Percentiles rank a stretch among this genome's conserved stretches.
phyloP scores from a whole-genome alignment of 1,140 invertebrate species.

The Spodoptera litura region DNA sequence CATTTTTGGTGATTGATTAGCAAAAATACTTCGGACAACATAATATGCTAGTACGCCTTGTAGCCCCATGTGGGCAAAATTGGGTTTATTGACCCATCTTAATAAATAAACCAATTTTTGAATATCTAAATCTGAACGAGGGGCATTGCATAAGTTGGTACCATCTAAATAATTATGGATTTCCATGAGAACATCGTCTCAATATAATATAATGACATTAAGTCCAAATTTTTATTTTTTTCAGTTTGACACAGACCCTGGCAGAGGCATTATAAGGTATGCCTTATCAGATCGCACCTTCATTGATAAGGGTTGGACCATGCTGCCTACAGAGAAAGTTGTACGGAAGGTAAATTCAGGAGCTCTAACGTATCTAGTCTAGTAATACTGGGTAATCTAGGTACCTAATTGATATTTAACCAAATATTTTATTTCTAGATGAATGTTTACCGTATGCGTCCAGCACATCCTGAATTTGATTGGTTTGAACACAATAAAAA shows the following conservation, averaged over 20 bases:
- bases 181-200: no score
- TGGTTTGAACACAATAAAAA: constrained; percentile 80
- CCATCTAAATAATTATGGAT: no score
- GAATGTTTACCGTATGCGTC: constrained; percentile 80
- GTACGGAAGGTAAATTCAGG: constrained; percentile 68
- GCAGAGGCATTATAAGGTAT: constrained; percentile 74
- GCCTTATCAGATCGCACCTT: constrained; percentile 77
- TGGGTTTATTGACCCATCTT: no score
- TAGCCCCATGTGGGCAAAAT: no score
- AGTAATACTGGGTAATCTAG: background rate
- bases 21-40: no score
- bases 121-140: no score
- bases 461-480: constrained; percentile 79
- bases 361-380: background rate
- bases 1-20: no score
- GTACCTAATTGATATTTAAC: no score
- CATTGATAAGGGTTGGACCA: constrained; percentile 83
- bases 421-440: constrained; percentile 63
- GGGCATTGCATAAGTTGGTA: no score
- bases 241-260: constrained; percentile 62
- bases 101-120: no score
- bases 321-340: constrained; percentile 80
- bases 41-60: no score
- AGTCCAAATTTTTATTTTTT: background rate
- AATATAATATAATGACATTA: no score